Evolutionary conservation across 2,888 invertebrate genomes (phyloP).

Genomic region (Dicyrtomina minuta): DNA sequence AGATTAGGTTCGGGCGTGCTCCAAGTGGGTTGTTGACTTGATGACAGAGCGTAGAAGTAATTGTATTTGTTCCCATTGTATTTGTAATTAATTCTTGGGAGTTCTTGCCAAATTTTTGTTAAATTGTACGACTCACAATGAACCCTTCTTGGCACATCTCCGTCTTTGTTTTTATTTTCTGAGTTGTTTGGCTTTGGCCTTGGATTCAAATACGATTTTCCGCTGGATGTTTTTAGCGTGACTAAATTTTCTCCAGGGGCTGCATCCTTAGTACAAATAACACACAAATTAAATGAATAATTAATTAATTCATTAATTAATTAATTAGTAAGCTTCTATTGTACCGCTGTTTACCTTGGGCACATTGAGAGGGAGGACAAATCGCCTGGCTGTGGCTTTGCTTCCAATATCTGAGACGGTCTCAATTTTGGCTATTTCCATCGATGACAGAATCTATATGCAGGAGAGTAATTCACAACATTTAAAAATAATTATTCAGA

Average conservation of each 20-base stretch:
- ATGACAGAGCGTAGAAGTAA: constrained; percentile 59
- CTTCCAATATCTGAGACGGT: background rate
- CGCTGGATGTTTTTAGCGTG: constrained; percentile 53
- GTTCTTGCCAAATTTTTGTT: constrained; percentile 56
- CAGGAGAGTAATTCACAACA: too few species aligned
- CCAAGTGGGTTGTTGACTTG: constrained; percentile 25
- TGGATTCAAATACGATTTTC: constrained; percentile 7
- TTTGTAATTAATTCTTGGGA: constrained; percentile 60
- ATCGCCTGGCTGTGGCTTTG: constrained; percentile 45
- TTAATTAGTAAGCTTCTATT: too few species aligned
- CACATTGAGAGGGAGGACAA: constrained; percentile 47
- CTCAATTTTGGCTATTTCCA: background rate
- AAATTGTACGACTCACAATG: constrained; percentile 41
- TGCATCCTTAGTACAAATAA: background rate
- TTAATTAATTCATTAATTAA: too few species aligned
- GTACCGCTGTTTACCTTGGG: constrained; percentile 19
- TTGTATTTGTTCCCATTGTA: constrained; percentile 58
- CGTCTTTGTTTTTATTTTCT: too few species aligned
- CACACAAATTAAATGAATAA: background rate
- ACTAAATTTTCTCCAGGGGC: constrained; percentile 55
- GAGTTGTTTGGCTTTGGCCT: background rate
- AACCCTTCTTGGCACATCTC: background rate
- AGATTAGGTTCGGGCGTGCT: constrained; percentile 14
- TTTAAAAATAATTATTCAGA: too few species aligned
- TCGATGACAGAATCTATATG: constrained; percentile 7